A percentile compares a stretch with the other conserved stretches of the same genome.
These are phyloP conservation scores for Myzus persicae DNA, from an alignment of 1,140 invertebrate genomes.

Conservation along the genomic window DNA sequence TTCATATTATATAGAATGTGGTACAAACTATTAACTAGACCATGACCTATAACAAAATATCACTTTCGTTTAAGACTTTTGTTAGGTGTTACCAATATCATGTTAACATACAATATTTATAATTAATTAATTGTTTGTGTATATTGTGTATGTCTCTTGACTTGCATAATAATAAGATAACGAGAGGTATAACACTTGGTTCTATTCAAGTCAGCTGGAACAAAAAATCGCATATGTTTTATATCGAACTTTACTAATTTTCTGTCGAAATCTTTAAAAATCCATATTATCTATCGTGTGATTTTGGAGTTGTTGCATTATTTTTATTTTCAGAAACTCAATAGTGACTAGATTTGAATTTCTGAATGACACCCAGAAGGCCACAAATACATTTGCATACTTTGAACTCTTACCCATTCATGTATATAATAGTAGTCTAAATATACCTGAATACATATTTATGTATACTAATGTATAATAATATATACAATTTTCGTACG, in stretches of 20 bases:
- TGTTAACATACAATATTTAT: no score
- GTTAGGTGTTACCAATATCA: no score
- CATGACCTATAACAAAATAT: neutral
- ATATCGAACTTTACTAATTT: neutral
- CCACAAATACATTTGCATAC: neutral
- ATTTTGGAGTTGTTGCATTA: neutral
- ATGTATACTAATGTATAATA: conserved; percentile 19
- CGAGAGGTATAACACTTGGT: no score
- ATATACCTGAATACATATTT: neutral
- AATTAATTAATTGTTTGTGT: no score
- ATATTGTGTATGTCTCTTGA: no score
- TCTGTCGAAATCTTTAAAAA: neutral
- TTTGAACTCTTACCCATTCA: neutral
- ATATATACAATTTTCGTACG: no score
- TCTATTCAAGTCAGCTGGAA: no score
- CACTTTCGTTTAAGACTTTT: neutral
- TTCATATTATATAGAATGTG: no score
- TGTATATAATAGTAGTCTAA: neutral
- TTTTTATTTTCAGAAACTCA: neutral
- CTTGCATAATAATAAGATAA: no score
- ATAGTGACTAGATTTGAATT: neutral
- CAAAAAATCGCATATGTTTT: neutral
- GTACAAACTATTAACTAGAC: neutral
- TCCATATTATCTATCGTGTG: neutral
- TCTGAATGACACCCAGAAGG: neutral